These are phyloP conservation scores for Varecia variegata DNA, from an alignment of 2,797 vertebrate genomes.

Conservation along the genomic window DNA sequence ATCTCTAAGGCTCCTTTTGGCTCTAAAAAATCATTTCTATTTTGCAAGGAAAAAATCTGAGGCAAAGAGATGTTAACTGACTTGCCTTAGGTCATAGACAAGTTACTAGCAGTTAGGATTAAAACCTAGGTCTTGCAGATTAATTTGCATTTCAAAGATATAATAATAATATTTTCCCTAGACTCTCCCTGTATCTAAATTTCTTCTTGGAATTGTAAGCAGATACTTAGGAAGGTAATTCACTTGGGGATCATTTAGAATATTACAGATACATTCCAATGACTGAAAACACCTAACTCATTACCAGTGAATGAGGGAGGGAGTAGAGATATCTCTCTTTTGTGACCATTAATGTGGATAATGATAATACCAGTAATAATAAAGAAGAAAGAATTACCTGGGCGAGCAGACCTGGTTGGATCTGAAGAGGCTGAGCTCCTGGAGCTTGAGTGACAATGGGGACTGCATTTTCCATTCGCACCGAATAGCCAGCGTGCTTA, in stretches of 20 bases:
- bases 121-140: slow-evolving; percentile 49
- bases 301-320: not conserved
- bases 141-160: slow-evolving; percentile 59
- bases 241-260: not conserved
- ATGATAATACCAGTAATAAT: not conserved
- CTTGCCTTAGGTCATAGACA: slow-evolving; percentile 48
- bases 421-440: slow-evolving; percentile 96
- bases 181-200: slow-evolving; percentile 41
- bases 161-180: slow-evolving; percentile 37
- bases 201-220: slow-evolving; percentile 51
- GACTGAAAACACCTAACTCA: not conserved
- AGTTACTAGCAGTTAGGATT: slow-evolving; percentile 45
- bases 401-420: slow-evolving; percentile 97
- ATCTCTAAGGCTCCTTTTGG: slow-evolving; percentile 33
- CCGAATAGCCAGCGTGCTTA: slow-evolving; percentile 97
- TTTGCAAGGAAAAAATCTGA: slow-evolving; percentile 49
- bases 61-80: slow-evolving; percentile 49
- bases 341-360: not conserved
- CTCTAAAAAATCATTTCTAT: slow-evolving; percentile 32
- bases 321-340: not conserved
- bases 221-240: slow-evolving; percentile 36
- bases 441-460: slow-evolving; percentile 99
- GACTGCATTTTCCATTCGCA: slow-evolving; percentile 98
- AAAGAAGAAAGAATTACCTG: slow-evolving; percentile 89
- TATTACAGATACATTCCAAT: not conserved